Conservation (phyloP, 2,797 vertebrate genomes). For the Phyllotis vaccarum region DNA sequence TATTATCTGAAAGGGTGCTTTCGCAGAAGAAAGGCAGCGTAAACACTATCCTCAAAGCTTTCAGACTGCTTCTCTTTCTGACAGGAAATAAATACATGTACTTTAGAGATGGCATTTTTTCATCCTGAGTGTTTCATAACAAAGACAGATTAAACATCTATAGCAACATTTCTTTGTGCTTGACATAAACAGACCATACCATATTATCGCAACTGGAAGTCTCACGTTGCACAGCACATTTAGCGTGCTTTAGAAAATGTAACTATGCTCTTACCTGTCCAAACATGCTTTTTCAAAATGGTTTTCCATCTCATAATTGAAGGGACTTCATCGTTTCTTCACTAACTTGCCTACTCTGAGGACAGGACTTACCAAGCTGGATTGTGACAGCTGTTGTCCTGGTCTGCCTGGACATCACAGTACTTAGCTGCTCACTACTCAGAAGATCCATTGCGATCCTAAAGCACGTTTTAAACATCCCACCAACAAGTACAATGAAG, state of each 20-base stretch:
- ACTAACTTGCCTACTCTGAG: constrained; percentile 5
- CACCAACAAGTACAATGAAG: constrained; percentile 3
- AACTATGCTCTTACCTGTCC: constrained; percentile 32
- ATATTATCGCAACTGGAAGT: constrained; percentile 13
- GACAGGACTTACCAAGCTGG: constrained; percentile 1
- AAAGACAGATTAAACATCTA: constrained; percentile 47
- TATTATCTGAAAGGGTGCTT: not conserved
- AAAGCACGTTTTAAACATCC: not conserved
- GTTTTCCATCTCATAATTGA: not conserved
- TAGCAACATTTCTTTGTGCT: constrained; percentile 47
- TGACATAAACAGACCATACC: constrained; percentile 50
- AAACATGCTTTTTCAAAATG: not conserved
- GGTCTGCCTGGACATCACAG: not conserved
- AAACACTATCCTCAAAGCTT: constrained; percentile 16
- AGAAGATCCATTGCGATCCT: constrained; percentile 1
- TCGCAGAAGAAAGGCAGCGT: constrained; percentile 25
- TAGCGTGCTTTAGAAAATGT: not conserved
- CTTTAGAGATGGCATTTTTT: constrained; percentile 44
- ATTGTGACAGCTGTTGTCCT: not conserved
- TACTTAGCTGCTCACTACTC: not conserved
- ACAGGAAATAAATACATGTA: constrained; percentile 23
- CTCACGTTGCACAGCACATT: not conserved
- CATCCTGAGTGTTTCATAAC: constrained; percentile 35
- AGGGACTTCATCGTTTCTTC: not conserved
- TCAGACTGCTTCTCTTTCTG: constrained; percentile 1